Base-by-base conservation (phyloP, 2,113 vertebrate genomes). In the Coptodon bakossiorum region DNA sequence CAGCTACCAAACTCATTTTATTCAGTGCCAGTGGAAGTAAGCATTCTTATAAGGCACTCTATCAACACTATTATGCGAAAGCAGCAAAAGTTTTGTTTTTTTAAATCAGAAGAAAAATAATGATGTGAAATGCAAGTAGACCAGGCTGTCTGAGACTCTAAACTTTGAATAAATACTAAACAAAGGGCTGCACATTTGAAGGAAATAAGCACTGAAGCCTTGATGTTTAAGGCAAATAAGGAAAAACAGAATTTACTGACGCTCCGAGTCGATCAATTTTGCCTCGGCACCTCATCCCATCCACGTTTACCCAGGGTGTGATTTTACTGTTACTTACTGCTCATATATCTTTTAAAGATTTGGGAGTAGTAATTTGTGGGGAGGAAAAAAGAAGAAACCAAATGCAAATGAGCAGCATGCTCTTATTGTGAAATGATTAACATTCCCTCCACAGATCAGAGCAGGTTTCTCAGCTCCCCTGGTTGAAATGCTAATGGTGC, bases 401-500 rank as follows among this genome's bases (percentile, higher is more conserved):
- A 90, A 95, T 91, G 91, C 84, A 94, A 96, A 95, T 92, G 56
- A 90, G 90, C 73, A 80, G 31, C 76, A 71, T 19, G 87, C 56
- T 88, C 92, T 93, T 91, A 93, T 91, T 93, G 86, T 86, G 85
- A 90, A 90, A 93, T 93, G 94, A 96, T 96, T 96, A 95, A 93
- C 89, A 96, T 96, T 95, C 95, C 86, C 86, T 89, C 86, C 94
- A 93, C 95, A 96, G 91, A 95, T 93, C 88, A 90, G 92, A 93
- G 90, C 92, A 94, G 93, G 94, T 94, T 93, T 92, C 94, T 92
- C 80, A 88, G 91, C 84, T 94, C 82, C 87, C 90, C 87, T 92
- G 93, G 94, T 92, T 94, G 94, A 96, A 96, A 96, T 96, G 95
- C 95, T 94, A 97, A 96, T 96, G 90, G 81, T 52, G 81, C 88